Base-by-base conservation (phyloP, 2,888 invertebrate genomes). In the Polydrusus pterygomalis region DNA sequence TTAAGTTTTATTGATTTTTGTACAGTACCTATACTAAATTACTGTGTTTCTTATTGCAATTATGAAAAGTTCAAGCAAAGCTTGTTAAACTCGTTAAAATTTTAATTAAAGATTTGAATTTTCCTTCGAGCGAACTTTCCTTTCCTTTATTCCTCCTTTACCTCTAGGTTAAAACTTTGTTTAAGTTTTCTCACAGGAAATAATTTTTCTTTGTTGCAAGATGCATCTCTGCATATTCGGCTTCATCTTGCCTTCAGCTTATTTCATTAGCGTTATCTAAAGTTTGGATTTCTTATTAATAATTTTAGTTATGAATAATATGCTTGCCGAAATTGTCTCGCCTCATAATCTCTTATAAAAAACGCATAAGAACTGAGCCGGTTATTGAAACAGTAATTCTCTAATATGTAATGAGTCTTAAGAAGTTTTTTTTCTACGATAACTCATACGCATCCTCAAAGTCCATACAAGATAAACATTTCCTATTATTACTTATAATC, bases 71-170 rank as follows among this genome's bases (percentile, higher is more conserved):
- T 47, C 3, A 25, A 49, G 11, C 38, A 13, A 34, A 25, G 49
- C 65, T 65, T 65, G 65, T 49, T 65, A 65, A 51, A 51, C 51
- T 65, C 65, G 17, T 51, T 65, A 17, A 65, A 49, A 65, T 65
- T 65, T 65, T 65, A 65, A 65, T 65, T 65, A 34, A 49, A 65
- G 30, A 47, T 17, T 65, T 17, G 34, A 65, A 18, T 65, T 38
- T 65, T 30, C n/a, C 51, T 49, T 34, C 30, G 6, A 51, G 34
- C 34, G 1, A 51, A 65, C 47, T 65, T 64, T 38, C 10, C 30
- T 40, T n/a, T 58, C 5, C 38, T 25, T 58, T 38, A 58, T 58
- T 58, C 34, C 8, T 45, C 13, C 17, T 6, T 47, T 17, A 47
- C 47, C 9, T 45, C 11, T 47, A 7, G n/a, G 47, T 47, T 47